Evolutionary conservation across 2,888 invertebrate genomes (phyloP).

Genomic region (Argyresthia goedartella): DNA sequence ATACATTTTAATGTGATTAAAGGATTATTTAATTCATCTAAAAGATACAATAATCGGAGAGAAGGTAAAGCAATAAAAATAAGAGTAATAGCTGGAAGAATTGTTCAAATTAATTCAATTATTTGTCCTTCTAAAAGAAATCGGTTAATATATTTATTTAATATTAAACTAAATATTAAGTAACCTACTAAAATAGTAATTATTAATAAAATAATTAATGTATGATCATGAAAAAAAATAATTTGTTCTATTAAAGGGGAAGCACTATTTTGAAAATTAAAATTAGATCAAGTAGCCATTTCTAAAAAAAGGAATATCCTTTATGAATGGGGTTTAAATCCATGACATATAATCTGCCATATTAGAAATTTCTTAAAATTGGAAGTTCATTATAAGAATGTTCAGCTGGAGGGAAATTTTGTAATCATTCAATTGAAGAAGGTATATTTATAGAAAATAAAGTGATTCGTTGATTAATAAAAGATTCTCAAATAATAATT

Average conservation of each 20-base stretch:
- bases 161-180: slow-evolving; percentile 65
- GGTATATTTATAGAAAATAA: slow-evolving; percentile 59
- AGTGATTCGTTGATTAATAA: slow-evolving; percentile 62
- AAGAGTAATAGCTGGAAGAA: slow-evolving; percentile 71
- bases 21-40: slow-evolving; percentile 73
- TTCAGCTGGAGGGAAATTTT: slow-evolving; percentile 69
- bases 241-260: slow-evolving; percentile 77
- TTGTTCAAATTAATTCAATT: slow-evolving; percentile 77
- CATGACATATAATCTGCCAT: slow-evolving; percentile 71
- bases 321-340: slow-evolving; percentile 78
- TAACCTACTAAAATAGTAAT: slow-evolving; percentile 73
- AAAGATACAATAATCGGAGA: slow-evolving; percentile 69
- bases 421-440: slow-evolving; percentile 74
- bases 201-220: slow-evolving; percentile 72
- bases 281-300: slow-evolving; percentile 71
- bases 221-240: slow-evolving; percentile 74
- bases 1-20: slow-evolving; percentile 73
- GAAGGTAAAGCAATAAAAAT: slow-evolving; percentile 75
- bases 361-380: slow-evolving; percentile 72
- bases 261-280: slow-evolving; percentile 71
- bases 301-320: slow-evolving; percentile 73
- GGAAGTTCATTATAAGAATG: slow-evolving; percentile 73
- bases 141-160: slow-evolving; percentile 70
- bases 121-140: slow-evolving; percentile 69
- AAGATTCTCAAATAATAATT: slow-evolving; percentile 74